Evolutionary conservation across 2,888 invertebrate species (phyloP).

Genomic region (Xestia sexstrigata): DNA sequence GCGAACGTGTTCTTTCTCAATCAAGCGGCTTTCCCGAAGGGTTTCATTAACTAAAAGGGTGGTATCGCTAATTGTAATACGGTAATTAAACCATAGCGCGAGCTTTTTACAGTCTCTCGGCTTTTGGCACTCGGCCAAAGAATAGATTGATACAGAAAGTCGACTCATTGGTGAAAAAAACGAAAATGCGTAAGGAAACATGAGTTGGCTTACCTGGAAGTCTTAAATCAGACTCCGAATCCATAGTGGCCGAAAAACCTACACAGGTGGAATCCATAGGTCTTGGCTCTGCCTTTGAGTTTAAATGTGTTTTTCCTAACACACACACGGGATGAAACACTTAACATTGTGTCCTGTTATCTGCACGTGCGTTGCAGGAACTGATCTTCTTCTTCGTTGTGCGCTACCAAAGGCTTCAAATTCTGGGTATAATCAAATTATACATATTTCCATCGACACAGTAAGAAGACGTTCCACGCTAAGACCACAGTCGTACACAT

Average conservation of each 20-base stretch:
- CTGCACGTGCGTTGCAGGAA: not conserved
- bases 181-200: not conserved
- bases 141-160: not conserved
- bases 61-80: constrained; percentile 58
- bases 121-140: constrained; percentile 22
- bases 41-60: constrained; percentile 58
- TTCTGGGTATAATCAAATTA: not conserved
- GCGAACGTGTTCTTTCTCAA: constrained; percentile 43
- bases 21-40: constrained; percentile 30
- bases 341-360: not conserved
- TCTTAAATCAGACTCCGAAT: not conserved
- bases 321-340: not conserved
- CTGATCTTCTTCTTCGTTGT: too few species aligned
- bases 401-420: not conserved
- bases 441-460: not conserved
- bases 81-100: constrained; percentile 58
- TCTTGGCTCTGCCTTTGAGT: not conserved
- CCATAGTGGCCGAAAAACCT: not conserved
- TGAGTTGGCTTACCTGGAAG: not conserved
- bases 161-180: not conserved
- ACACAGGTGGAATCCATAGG: not conserved
- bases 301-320: not conserved
- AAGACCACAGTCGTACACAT: not conserved
- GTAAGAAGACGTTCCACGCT: not conserved
- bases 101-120: constrained; percentile 51